Evolutionary conservation across 2,797 vertebrate species (phyloP).

Genomic region (Acanthurus lineatus): DNA sequence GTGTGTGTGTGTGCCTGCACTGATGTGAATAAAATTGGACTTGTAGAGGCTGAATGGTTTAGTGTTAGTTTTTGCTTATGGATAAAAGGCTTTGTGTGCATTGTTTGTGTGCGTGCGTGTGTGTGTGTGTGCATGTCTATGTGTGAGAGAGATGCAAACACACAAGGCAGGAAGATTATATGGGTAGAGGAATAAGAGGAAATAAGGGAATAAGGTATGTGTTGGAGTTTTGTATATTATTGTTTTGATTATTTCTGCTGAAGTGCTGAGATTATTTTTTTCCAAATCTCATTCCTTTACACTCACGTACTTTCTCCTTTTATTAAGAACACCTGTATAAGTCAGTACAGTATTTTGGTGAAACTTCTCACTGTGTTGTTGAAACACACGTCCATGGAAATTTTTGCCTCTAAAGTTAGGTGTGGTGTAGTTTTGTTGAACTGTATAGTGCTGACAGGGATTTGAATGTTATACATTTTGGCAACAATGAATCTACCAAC

Average conservation of each 20-base stretch:
- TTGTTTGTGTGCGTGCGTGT: constrained; percentile 25
- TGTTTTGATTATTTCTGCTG: neutral
- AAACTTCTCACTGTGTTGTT: neutral
- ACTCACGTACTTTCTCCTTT: too few species aligned
- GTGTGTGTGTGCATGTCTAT: neutral
- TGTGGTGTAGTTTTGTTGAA: neutral
- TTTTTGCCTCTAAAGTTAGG: too few species aligned
- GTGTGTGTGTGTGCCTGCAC: neutral
- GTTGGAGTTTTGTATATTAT: accelerated
- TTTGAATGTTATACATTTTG: neutral
- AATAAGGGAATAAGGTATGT: neutral
- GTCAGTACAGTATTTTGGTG: neutral
- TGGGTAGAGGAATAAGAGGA: neutral
- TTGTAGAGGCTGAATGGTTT: constrained; percentile 53
- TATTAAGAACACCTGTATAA: too few species aligned
- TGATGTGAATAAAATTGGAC: constrained; percentile 58
- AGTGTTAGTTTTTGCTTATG: constrained; percentile 47
- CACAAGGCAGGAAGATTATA: constrained; percentile 31
- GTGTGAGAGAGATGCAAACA: constrained; percentile 12
- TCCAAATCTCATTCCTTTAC: too few species aligned
- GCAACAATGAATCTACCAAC: neutral
- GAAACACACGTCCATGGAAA: neutral
- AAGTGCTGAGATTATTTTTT: neutral
- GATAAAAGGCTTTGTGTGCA: constrained; percentile 50
- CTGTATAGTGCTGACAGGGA: neutral